Evolutionary conservation across 2,113 vertebrate genomes (phyloP).

Genomic region (Leptobrachium leishanense): DNA sequence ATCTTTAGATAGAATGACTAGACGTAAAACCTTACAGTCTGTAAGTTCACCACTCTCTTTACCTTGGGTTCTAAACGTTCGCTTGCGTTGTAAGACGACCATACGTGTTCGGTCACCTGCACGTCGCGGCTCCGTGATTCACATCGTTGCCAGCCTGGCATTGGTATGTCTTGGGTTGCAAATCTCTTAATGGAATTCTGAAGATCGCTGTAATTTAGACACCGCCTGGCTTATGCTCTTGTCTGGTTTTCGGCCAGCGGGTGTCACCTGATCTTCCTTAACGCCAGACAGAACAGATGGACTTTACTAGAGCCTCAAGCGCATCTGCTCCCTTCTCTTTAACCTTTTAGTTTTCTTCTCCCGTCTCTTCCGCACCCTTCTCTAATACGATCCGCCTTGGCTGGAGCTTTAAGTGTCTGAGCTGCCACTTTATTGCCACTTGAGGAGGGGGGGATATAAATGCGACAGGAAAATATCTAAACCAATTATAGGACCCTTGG

Average conservation of each 20-base stretch:
- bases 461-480: constrained; percentile 19
- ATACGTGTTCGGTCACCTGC: no score
- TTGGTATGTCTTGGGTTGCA: not conserved
- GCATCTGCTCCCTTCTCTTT: constrained; percentile 38
- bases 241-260: constrained; percentile 24
- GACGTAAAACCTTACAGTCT: no score
- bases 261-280: constrained; percentile 27
- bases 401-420: constrained; percentile 40
- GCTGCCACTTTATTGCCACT: constrained; percentile 32
- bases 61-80: no score
- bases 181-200: not conserved
- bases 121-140: no score
- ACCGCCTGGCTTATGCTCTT: constrained; percentile 25
- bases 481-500: constrained; percentile 15
- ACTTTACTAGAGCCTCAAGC: constrained; percentile 9
- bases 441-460: constrained; percentile 1
- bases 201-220: constrained; percentile 23
- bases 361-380: not conserved
- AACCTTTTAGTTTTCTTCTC: constrained; percentile 28
- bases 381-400: constrained; percentile 32
- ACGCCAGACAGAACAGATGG: constrained; percentile 44
- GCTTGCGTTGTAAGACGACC: no score
- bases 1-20: no score
- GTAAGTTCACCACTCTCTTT: no score
- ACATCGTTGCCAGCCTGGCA: no score